Conservation (phyloP, 2,113 vertebrate species). For the Serilophus lunatus region DNA sequence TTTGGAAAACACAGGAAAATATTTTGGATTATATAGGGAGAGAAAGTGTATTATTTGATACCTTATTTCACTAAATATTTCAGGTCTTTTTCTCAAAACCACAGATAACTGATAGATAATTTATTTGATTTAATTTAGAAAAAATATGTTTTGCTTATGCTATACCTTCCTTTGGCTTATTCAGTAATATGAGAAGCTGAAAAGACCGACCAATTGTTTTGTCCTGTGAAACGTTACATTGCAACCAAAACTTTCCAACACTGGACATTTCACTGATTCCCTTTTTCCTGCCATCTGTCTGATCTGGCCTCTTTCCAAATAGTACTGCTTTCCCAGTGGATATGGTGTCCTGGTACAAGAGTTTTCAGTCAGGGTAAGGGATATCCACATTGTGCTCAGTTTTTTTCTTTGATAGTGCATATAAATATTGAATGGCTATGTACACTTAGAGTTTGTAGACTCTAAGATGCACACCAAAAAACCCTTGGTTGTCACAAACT, state of each 20-base stretch:
- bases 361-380: slow-evolving; percentile 84
- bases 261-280: slow-evolving; percentile 74
- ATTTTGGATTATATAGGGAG: not conserved
- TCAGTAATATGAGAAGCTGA: slow-evolving; percentile 71
- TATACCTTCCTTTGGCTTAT: not conserved
- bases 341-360: slow-evolving; percentile 81
- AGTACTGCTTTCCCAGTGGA: slow-evolving; percentile 75
- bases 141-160: not conserved
- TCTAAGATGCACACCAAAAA: not conserved
- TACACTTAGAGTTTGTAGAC: slow-evolving; percentile 11
- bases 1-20: not conserved
- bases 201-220: slow-evolving; percentile 73
- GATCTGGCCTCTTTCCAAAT: slow-evolving; percentile 84
- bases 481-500: not conserved
- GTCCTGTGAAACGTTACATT: slow-evolving; percentile 68
- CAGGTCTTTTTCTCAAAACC: not conserved
- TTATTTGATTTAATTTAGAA: not conserved
- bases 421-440: slow-evolving; percentile 46
- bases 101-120: not conserved
- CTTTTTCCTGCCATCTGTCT: slow-evolving; percentile 87
- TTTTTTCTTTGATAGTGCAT: slow-evolving; percentile 58
- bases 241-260: slow-evolving; percentile 70
- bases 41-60: not conserved
- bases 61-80: not conserved
- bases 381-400: slow-evolving; percentile 61